phyloP scores from a whole-genome alignment of 2,797 vertebrate species.

The Gambusia yucatana region DNA sequence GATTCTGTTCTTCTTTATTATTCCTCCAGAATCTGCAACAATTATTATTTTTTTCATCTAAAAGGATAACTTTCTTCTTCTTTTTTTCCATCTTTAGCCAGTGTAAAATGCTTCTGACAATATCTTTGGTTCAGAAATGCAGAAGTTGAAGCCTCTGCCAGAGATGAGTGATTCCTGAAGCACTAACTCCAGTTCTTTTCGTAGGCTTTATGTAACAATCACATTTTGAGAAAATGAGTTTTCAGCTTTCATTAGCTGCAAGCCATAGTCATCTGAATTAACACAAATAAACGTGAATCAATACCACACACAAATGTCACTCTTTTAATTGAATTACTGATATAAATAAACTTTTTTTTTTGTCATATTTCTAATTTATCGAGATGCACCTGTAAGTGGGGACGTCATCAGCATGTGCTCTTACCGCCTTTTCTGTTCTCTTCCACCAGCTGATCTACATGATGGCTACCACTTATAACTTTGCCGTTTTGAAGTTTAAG shows the following conservation, averaged over 20 bases:
- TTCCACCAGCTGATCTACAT: slow-evolving; percentile 99
- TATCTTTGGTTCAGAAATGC: no score
- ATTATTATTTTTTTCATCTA: background rate
- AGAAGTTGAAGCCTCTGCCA: no score
- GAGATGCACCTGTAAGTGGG: slow-evolving; percentile 26
- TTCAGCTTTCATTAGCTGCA: background rate
- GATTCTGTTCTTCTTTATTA: no score
- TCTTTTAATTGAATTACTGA: background rate
- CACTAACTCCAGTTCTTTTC: background rate
- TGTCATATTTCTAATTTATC: background rate
- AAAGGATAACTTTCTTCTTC: no score
- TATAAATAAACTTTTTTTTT: background rate
- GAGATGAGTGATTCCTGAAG: no score
- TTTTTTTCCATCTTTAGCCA: no score
- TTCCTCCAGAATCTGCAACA: background rate
- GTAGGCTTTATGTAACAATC: background rate
- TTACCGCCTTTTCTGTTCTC: slow-evolving; percentile 83
- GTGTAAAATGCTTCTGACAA: no score
- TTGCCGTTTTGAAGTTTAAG: slow-evolving; percentile 99
- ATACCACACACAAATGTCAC: background rate
- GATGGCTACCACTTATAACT: slow-evolving; percentile 99
- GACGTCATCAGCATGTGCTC: slow-evolving; percentile 68
- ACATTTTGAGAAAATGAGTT: background rate
- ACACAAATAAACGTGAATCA: background rate
- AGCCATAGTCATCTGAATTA: background rate